Evolutionary conservation across 2,113 vertebrate species (phyloP), one percentile per base, ranked within the genome.

Genomic region (Oreocharis arfaki): DNA sequence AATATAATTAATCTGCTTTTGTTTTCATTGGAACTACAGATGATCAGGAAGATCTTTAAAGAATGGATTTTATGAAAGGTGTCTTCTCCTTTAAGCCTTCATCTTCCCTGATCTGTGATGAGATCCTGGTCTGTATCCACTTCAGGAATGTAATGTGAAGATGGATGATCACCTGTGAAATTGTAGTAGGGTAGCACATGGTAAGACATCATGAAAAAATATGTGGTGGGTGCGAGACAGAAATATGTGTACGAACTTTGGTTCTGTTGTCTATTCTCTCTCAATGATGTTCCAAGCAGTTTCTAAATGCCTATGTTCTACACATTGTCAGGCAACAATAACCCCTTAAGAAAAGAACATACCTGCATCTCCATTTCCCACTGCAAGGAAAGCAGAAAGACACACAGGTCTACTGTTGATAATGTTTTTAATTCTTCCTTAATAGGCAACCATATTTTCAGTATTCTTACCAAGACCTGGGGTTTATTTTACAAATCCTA

Each of bases 401-500:
- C 11, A 44, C 1, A 11, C 2, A 83, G 3, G 6, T 71, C 22
- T 69, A 35, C 5, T 22, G 23, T 13, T 1, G 0, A 76, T 35
- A 89, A 59, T 15, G 5, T 46, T 93, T 91, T 82, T 6, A 73
- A 57, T 83, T 91, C 50, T 80, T 93, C 33, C 16, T 91, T 85
- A 84, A 42, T 32, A 69, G 15, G 11, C 5, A 89, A 89, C 16
- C 6, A 52, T 73, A n/a, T 68, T 60, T 49, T 65, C 44, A 57
- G 27, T 68, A 15, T 59, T 93, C 30, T 88, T 77, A 67, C 14
- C 63, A 73, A 64, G 16, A 20, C 61, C 44, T 61, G 20, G 13
- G 15, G 19, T 80, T 95, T 90, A 70, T 74, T 83, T 83, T 77
- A 70, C 23, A 87, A 93, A 91, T 87, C 33, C 37, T 65, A 55